These are phyloP conservation scores for Paraescarpia echinospica DNA, from an alignment of 1,140 invertebrate species.

Conservation along the genomic window DNA sequence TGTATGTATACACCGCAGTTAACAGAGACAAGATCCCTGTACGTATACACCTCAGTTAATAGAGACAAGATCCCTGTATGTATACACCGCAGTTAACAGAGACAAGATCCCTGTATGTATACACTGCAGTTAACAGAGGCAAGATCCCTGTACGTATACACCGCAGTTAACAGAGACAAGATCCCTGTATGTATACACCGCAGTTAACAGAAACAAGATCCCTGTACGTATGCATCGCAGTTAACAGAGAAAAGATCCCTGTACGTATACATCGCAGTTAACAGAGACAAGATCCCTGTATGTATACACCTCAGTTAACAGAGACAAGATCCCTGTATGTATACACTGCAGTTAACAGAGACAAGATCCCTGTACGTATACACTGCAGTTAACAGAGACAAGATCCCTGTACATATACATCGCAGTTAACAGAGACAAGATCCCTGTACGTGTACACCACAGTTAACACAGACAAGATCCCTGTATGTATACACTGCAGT, in stretches of 20 bases:
- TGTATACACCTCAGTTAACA: slow-evolving; percentile 60
- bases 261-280: slow-evolving; percentile 58
- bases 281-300: slow-evolving; percentile 74
- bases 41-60: slow-evolving; percentile 57
- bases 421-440: slow-evolving; percentile 67
- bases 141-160: slow-evolving; percentile 68
- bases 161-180: slow-evolving; percentile 66
- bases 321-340: slow-evolving; percentile 71
- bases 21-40: slow-evolving; percentile 76
- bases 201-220: slow-evolving; percentile 70
- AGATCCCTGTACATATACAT: slow-evolving; percentile 66
- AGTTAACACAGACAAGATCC: slow-evolving; percentile 72
- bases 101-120: slow-evolving; percentile 70
- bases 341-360: slow-evolving; percentile 62
- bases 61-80: slow-evolving; percentile 72
- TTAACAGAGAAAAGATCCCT: slow-evolving; percentile 74
- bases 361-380: slow-evolving; percentile 69
- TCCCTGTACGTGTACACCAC: slow-evolving; percentile 64
- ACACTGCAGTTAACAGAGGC: slow-evolving; percentile 63
- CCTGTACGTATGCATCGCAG: slow-evolving; percentile 60
- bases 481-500: slow-evolving; percentile 59
- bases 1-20: slow-evolving; percentile 52
- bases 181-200: slow-evolving; percentile 65
- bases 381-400: slow-evolving; percentile 64
- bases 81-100: slow-evolving; percentile 61